Evolutionary conservation across 2,113 vertebrate genomes (phyloP).

Genomic region (Dromiciops gliroides): DNA sequence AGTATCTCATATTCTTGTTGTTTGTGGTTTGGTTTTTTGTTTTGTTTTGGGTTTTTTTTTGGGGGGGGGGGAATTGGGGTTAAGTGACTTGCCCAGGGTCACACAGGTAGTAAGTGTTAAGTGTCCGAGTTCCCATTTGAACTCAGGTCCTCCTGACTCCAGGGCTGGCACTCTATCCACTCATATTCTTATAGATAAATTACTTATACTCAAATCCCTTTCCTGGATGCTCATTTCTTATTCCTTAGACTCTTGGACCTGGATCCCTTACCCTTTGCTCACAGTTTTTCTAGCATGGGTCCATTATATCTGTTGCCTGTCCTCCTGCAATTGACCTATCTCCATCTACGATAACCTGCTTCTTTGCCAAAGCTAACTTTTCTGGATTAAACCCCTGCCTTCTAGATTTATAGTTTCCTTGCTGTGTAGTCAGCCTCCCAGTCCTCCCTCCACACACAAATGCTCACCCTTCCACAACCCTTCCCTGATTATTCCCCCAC

Average conservation of each 20-base stretch:
- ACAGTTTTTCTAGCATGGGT: background rate
- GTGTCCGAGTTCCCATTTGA: no score
- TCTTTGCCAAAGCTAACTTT: background rate
- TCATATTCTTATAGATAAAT: background rate
- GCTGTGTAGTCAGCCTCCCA: accelerated
- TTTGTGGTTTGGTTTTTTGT: no score
- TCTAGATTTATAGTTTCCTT: background rate
- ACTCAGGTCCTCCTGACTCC: no score
- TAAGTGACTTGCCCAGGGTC: no score
- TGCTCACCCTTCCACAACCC: background rate
- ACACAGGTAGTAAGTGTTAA: no score
- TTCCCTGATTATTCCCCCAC: background rate
- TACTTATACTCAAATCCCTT: no score
- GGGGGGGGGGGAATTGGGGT: no score
- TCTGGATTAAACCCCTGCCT: background rate
- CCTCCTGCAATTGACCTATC: background rate
- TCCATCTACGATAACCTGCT: background rate
- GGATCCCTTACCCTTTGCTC: background rate
- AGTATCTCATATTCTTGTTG: no score
- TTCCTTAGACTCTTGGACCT: background rate
- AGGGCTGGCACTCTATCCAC: no score
- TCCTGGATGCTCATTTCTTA: no score
- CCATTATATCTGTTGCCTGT: background rate
- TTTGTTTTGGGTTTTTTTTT: no score
- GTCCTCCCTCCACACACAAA: background rate